Conservation (phyloP, 2,113 vertebrate species). For the Genyomyrus donnyi region DNA sequence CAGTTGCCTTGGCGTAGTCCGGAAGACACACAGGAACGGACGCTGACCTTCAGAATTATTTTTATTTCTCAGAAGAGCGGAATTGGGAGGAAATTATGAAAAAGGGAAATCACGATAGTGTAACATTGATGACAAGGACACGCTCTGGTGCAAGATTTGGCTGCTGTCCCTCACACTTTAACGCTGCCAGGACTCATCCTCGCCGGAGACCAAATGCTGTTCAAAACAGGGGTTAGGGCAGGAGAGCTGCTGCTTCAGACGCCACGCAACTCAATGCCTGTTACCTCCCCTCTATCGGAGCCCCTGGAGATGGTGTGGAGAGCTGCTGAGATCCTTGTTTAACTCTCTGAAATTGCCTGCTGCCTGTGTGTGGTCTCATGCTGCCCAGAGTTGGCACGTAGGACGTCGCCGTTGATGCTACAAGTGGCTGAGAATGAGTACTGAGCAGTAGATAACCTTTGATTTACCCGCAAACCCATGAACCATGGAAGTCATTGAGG, state of each 20-base stretch:
- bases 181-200: neutral
- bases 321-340: neutral
- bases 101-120: neutral
- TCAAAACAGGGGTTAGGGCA: neutral
- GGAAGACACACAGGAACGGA: neutral
- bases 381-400: neutral
- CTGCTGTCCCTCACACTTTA: neutral
- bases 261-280: neutral
- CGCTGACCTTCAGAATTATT: neutral
- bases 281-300: neutral
- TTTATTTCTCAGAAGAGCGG: neutral
- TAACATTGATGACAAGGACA: neutral
- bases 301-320: neutral
- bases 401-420: neutral
- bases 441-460: neutral
- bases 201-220: neutral
- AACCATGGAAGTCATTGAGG: neutral
- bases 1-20: neutral
- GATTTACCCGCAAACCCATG: neutral
- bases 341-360: neutral
- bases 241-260: neutral
- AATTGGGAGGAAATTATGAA: neutral
- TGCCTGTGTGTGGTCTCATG: neutral
- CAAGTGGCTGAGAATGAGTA: neutral
- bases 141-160: neutral